Evolutionary conservation across 1,140 invertebrate species (phyloP).

Genomic region (Leptonema lineaticorne): DNA sequence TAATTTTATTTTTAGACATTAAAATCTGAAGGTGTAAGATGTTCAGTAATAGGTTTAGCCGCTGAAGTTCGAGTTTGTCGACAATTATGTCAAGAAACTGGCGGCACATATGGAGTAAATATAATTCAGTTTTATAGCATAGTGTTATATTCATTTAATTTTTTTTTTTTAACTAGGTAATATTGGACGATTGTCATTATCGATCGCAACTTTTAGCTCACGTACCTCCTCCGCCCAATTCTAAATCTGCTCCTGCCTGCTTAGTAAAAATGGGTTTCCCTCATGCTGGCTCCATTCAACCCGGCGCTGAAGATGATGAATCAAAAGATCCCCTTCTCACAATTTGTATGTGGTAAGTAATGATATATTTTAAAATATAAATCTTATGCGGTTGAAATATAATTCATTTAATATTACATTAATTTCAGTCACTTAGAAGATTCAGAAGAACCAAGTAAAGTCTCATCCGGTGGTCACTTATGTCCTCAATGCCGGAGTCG

Average conservation of each 20-base stretch:
- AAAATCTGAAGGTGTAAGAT: slow-evolving; percentile 76
- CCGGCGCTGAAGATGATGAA: slow-evolving; percentile 51
- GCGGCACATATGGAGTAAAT: slow-evolving; percentile 78
- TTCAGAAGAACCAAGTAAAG: slow-evolving; percentile 63
- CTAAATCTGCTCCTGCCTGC: slow-evolving; percentile 75
- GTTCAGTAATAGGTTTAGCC: slow-evolving; percentile 91
- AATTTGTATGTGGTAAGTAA: slow-evolving; percentile 82
- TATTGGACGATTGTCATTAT: slow-evolving; percentile 90
- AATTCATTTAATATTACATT: background rate
- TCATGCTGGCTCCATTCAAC: slow-evolving; percentile 60
- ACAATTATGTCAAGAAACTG: slow-evolving; percentile 79
- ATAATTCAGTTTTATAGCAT: background rate
- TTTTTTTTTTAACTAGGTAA: slow-evolving; percentile 48
- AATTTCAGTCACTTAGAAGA: slow-evolving; percentile 76
- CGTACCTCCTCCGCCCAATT: slow-evolving; percentile 85
- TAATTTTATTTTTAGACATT: slow-evolving; percentile 58
- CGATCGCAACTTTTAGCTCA: slow-evolving; percentile 76
- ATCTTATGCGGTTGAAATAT: no score
- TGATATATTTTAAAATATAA: background rate
- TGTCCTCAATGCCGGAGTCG: slow-evolving; percentile 96
- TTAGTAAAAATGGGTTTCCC: slow-evolving; percentile 94
- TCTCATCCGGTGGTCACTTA: slow-evolving; percentile 80
- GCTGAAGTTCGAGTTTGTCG: slow-evolving; percentile 94
- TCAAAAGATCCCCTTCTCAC: slow-evolving; percentile 69
- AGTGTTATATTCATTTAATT: background rate